Evolutionary conservation across 2,888 invertebrate species (phyloP), one percentile per base, ranked within the genome.

Genomic region (Argyra leucocephala): DNA sequence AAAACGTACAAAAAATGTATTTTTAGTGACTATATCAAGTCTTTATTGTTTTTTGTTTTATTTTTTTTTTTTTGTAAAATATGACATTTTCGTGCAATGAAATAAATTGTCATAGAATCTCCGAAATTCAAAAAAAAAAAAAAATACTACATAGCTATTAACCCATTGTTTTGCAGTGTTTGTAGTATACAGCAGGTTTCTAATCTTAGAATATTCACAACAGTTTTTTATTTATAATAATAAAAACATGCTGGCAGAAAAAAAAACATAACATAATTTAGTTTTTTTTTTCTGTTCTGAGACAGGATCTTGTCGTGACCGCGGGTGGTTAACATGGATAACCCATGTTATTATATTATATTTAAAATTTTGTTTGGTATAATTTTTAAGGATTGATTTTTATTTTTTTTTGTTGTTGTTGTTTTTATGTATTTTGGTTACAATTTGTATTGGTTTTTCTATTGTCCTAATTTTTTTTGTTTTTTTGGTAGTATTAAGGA

Each of bases 281-380:
- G n/a, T n/a, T n/a, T n/a, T n/a, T n/a, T n/a, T n/a, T n/a, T n/a
- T n/a, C n/a, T n/a, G n/a, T n/a, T n/a, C n/a, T n/a, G n/a, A n/a
- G n/a, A n/a, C n/a, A n/a, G n/a, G n/a, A n/a, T n/a, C n/a, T n/a
- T n/a, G n/a, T n/a, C n/a, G n/a, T 37, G 5, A 48, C 48, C 12
- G 48, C 48, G 48, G 48, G 48, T 48, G 48, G 48, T n/a, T 48
- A 48, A 48, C 48, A 48, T 48, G 48, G 15, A 48, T 48, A 48
- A 18, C 48, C 48, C 48, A 48, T 48, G 48, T 48, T 48, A 18
- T 48, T 48, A n/a, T 48, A 48, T 5, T 48, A 18, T 3, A 48
- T 18, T n/a, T n/a, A n/a, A 37, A 10, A 48, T 48, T 18, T 48
- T n/a, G 31, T 31, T 31, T 31, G 3, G 31, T 31, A 31, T 31